phyloP scores from a whole-genome alignment of 2,113 vertebrate genomes.

The Tupaia chinensis region DNA sequence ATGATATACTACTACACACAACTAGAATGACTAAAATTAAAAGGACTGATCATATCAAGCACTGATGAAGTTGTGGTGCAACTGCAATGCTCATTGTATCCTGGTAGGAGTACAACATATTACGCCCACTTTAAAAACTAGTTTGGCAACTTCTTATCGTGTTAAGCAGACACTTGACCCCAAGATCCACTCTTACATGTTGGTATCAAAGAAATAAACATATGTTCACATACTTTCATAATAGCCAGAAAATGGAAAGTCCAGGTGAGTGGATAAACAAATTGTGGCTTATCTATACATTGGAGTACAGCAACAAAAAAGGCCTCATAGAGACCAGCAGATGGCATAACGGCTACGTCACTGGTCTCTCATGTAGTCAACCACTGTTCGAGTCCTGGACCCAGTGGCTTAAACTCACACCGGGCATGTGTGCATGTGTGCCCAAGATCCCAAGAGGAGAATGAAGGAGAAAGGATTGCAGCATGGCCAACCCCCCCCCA shows the following conservation, averaged over 20 bases:
- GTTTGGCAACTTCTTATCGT: not conserved
- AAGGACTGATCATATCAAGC: not conserved
- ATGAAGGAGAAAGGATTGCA: too few relatives aligned
- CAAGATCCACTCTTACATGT: not conserved
- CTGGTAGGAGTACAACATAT: not conserved
- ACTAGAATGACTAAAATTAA: not conserved
- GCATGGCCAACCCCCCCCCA: too few relatives aligned
- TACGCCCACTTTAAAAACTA: not conserved
- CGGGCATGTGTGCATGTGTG: too few relatives aligned
- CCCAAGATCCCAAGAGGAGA: too few relatives aligned
- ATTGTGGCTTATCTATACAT: not conserved
- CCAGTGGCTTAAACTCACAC: too few relatives aligned
- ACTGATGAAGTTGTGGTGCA: not conserved
- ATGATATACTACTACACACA: not conserved
- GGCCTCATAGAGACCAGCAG: too few relatives aligned
- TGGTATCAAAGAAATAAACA: not conserved
- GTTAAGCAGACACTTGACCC: not conserved
- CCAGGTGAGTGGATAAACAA: not conserved
- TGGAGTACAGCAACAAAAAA: not conserved
- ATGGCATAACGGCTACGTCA: too few relatives aligned
- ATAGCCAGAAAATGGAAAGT: not conserved
- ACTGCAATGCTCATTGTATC: not conserved
- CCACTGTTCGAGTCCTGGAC: too few relatives aligned
- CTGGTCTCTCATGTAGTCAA: too few relatives aligned
- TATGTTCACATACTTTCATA: not conserved